Evolutionary conservation across 2,113 vertebrate species (phyloP), one percentile per base, ranked within the genome.

Genomic region (Chaenocephalus aceratus): DNA sequence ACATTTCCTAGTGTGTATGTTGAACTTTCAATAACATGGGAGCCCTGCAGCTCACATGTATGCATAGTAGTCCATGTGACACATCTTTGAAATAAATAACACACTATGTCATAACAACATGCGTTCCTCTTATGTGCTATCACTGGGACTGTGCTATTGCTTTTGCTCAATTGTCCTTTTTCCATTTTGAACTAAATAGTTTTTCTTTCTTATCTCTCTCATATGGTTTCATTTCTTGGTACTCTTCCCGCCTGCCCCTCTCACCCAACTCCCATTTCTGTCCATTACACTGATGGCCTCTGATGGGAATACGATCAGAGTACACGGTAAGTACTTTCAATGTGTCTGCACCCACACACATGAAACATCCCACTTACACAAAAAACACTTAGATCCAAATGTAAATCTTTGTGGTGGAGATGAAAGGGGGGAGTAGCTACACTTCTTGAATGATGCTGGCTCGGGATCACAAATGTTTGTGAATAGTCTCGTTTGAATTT

Each of bases 251-350:
- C 71, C 66, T 44, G 6, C 36, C 16, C 51, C 1, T 46, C 15
- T 53, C 72, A 36, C 74, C 9, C 64, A 10, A 44, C 64, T 53
- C 46, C 69, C 59, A 18, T 63, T 48, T 52, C 62, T 80, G 30
- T 74, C 83, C 70, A 58, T 85, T 72, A 61, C 9, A 56, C 67
- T 51, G 61, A 79, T 85, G 82, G 49, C 23, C 44, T 78, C 79
- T 75, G 77, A 72, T 73, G 85, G 85, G 52, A 63, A 79, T 64
- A 34, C 58, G 74, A 18, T 76, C 89, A 94, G 93, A 94, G 80
- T 94, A 94, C 89, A 94, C 93, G 46, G 93, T 94, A 84, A 93
- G 93, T 92, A 75, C 30, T 59, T 54, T 57, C n/a, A 61, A 46
- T 46, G 10, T 75, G 48, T 56, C 63, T 36, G n/a, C 74, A 52